phyloP scores from a whole-genome alignment of 2,888 invertebrate genomes.

The Syrphus vitripennis region DNA sequence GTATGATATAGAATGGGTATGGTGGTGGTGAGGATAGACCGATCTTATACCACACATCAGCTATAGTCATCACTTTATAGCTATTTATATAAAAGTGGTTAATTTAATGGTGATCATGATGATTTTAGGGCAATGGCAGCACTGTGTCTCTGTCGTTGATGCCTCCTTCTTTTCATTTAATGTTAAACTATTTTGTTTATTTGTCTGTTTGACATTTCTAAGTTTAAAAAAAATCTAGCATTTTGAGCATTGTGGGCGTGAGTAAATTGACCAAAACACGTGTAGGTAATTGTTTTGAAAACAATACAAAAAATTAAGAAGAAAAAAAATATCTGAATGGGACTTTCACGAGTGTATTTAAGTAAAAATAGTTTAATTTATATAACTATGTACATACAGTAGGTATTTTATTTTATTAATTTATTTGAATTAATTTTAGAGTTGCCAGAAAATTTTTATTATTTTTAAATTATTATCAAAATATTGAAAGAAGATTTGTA shows the following conservation, averaged over 20 bases:
- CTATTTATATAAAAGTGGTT: no score
- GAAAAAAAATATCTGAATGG: not conserved
- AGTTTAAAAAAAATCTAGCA: not conserved
- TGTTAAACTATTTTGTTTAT: not conserved
- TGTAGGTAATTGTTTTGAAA: slow-evolving; percentile 31
- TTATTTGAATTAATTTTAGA: no score
- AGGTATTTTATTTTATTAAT: no score
- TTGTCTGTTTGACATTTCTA: slow-evolving; percentile 10
- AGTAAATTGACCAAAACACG: slow-evolving; percentile 19
- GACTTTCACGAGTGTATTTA: not conserved
- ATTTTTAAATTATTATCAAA: no score
- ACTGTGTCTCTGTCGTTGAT: not conserved
- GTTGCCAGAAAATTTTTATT: no score
- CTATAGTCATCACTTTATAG: not conserved
- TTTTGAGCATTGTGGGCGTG: slow-evolving; percentile 21
- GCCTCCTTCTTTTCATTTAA: not conserved
- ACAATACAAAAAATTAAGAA: not conserved
- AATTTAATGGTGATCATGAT: not conserved
- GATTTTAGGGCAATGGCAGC: not conserved
- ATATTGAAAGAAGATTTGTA: no score
- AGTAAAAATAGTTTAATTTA: not conserved
- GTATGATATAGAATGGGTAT: not conserved
- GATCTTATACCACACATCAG: not conserved
- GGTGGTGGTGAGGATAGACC: not conserved
- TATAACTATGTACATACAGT: no score